Conservation (phyloP, 2,113 vertebrate genomes). For the Panthera leo region DNA sequence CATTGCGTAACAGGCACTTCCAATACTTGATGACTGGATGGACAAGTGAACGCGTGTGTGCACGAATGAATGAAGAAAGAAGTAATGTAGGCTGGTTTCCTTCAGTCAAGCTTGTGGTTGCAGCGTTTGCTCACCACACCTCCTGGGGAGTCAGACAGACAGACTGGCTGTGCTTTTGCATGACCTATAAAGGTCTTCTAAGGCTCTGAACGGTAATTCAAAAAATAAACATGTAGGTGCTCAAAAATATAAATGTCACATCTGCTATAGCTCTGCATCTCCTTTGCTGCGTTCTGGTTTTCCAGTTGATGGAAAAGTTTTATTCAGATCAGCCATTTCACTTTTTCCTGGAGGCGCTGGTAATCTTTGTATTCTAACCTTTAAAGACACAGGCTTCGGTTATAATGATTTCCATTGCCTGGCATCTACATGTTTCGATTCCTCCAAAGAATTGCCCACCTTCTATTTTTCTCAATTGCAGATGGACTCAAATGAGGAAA, state of each 20-base stretch:
- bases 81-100: background rate
- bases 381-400: slow-evolving; percentile 65
- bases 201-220: slow-evolving; percentile 60
- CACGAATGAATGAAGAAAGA: background rate
- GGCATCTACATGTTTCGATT: slow-evolving; percentile 59
- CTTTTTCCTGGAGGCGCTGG: slow-evolving; percentile 68
- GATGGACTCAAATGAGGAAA: slow-evolving; percentile 50
- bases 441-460: slow-evolving; percentile 66
- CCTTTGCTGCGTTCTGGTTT: background rate
- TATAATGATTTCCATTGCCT: slow-evolving; percentile 79
- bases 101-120: background rate
- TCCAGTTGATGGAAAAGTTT: slow-evolving; percentile 49
- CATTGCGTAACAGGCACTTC: background rate
- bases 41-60: background rate
- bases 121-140: background rate
- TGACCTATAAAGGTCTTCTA: slow-evolving; percentile 56
- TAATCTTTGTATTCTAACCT: slow-evolving; percentile 80
- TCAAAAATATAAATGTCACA: slow-evolving; percentile 64
- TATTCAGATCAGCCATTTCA: slow-evolving; percentile 73
- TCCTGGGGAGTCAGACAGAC: background rate
- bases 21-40: background rate
- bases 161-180: background rate
- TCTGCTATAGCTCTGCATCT: background rate
- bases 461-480: slow-evolving; percentile 74
- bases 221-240: slow-evolving; percentile 67